A percentile compares a stretch with the other conserved stretches of the same genome.
These are phyloP conservation scores for Zoanthus gigantus DNA, from an alignment of 92 coral and sea anemone genomes.

Conservation along the genomic window DNA sequence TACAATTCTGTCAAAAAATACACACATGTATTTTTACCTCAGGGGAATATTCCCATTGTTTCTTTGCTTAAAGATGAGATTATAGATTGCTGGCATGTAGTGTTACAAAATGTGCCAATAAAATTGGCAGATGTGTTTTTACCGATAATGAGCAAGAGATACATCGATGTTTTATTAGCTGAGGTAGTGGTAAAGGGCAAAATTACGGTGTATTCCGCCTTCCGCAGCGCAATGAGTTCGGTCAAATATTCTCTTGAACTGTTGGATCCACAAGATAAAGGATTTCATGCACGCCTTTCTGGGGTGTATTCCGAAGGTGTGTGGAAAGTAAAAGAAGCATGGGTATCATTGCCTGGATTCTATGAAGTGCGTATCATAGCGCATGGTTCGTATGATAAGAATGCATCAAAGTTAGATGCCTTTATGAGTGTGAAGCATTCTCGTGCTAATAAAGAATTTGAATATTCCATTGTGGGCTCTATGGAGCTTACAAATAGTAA, in stretches of 20 bases:
- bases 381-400: no score
- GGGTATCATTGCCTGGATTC: neutral
- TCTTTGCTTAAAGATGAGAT: neutral
- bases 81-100: neutral
- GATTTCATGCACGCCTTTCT: neutral
- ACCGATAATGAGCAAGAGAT: neutral
- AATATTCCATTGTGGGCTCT: no score
- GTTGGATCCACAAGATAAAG: neutral
- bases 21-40: neutral
- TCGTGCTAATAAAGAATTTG: no score
- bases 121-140: neutral
- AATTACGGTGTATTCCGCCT: neutral
- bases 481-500: no score
- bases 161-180: neutral
- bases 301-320: neutral
- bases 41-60: neutral
- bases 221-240: neutral
- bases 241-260: neutral
- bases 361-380: no score
- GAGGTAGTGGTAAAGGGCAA: neutral
- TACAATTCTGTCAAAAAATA: neutral
- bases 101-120: neutral
- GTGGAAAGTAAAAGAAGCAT: neutral
- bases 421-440: no score
- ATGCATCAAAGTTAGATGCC: no score